Evolutionary conservation across 2,888 invertebrate genomes (phyloP).

Genomic region (Metallyticus violacea): DNA sequence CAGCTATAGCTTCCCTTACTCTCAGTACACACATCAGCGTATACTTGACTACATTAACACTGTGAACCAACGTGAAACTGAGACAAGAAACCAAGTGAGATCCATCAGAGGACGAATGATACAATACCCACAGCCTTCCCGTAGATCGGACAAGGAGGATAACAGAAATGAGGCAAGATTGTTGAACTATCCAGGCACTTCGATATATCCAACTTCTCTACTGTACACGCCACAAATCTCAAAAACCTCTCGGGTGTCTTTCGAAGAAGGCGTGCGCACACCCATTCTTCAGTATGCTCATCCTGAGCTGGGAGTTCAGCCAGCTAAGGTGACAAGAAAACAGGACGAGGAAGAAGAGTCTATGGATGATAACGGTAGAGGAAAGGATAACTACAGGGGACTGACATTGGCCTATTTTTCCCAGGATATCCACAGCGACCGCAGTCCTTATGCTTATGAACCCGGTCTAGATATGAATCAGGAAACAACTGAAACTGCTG

Average conservation of each 20-base stretch:
- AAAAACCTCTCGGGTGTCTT: slow-evolving; percentile 49
- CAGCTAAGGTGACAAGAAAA: slow-evolving; percentile 55
- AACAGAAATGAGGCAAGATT: slow-evolving; percentile 65
- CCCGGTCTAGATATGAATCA: slow-evolving; percentile 38
- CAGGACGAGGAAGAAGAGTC: slow-evolving; percentile 40
- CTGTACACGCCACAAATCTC: slow-evolving; percentile 62
- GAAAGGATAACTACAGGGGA: background rate
- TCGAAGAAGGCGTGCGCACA: slow-evolving; percentile 68
- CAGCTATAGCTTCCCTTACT: background rate
- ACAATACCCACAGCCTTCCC: slow-evolving; percentile 22
- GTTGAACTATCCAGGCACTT: slow-evolving; percentile 63
- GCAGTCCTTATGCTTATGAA: slow-evolving; percentile 55
- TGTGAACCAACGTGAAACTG: slow-evolving; percentile 24
- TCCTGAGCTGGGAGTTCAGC: slow-evolving; percentile 74
- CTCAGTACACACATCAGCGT: slow-evolving; percentile 1
- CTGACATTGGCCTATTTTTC: slow-evolving; percentile 47
- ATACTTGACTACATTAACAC: slow-evolving; percentile 29
- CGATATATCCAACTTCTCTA: slow-evolving; percentile 61
- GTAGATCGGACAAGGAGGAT: background rate
- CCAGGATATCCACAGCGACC: slow-evolving; percentile 55
- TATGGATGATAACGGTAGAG: background rate
- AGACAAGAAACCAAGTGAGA: background rate
- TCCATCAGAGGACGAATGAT: slow-evolving; percentile 18
- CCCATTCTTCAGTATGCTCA: slow-evolving; percentile 78
- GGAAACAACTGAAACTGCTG: background rate